Evolutionary conservation across 2,888 invertebrate species (phyloP).

Genomic region (Notodonta ziczac): DNA sequence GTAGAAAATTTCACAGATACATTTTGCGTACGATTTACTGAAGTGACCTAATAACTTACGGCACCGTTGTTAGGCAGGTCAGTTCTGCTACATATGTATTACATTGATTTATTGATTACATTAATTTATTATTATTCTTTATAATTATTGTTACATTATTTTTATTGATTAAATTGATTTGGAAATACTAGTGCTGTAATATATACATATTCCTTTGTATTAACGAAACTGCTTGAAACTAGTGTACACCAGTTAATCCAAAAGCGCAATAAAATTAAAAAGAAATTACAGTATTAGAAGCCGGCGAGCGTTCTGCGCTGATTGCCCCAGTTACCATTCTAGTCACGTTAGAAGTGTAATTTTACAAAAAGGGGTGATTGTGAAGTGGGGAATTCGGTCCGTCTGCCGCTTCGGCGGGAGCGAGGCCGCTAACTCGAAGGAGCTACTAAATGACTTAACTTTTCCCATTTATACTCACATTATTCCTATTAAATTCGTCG

Average conservation of each 20-base stretch:
- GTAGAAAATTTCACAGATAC: too few relatives aligned
- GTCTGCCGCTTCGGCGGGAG: slow-evolving; percentile 51
- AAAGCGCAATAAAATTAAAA: slow-evolving; percentile 51
- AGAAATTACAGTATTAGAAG: slow-evolving; percentile 50
- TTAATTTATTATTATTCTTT: too few relatives aligned
- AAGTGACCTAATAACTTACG: too few relatives aligned
- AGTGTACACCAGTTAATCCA: slow-evolving; percentile 42
- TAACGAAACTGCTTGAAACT: slow-evolving; percentile 25
- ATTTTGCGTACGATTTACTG: too few relatives aligned
- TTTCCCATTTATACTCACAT: slow-evolving; percentile 79
- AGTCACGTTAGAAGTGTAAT: slow-evolving; percentile 72
- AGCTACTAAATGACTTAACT: slow-evolving; percentile 75
- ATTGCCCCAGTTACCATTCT: slow-evolving; percentile 48
- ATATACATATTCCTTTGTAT: slow-evolving; percentile 14
- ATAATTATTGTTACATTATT: too few relatives aligned
- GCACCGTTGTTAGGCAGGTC: too few relatives aligned
- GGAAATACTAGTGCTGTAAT: too few relatives aligned
- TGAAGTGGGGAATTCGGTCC: slow-evolving; percentile 60
- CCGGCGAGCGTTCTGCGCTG: slow-evolving; percentile 30
- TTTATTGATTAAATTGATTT: too few relatives aligned
- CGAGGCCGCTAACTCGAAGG: slow-evolving; percentile 53
- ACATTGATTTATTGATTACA: too few relatives aligned
- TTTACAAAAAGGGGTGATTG: slow-evolving; percentile 74
- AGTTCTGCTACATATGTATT: too few relatives aligned
- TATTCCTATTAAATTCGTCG: slow-evolving; percentile 76